Evolutionary conservation across 2,888 invertebrate species (phyloP), one percentile per base, ranked within the genome.

Genomic region (Melinaea menophilus): DNA sequence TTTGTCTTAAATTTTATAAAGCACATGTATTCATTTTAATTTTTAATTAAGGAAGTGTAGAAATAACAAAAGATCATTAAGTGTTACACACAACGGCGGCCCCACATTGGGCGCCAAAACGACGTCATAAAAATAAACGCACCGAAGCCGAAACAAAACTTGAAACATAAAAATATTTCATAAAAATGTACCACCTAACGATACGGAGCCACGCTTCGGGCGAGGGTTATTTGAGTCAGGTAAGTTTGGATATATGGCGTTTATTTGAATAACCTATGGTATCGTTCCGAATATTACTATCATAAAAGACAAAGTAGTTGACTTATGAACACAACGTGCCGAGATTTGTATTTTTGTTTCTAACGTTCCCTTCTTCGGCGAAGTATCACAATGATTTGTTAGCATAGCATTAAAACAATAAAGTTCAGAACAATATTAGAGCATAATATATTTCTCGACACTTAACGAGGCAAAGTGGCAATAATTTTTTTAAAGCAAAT

Each of bases 51-150:
- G 55, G 55, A 33, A 58, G 46, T 62, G 48, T 41, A 41, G 9
- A 59, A 56, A 59, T 48, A 63, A 58, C 47, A 62, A 59, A 61
- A 56, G 22, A 55, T 62, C 55, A 64, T 62, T 59, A 63, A 60
- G 62, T 60, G 51, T 60, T 60, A 60, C 55, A 46, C 56, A 58
- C 58, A 58, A 55, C 47, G 54, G 51, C 58, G 54, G 55, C 61
- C 61, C 65, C 65, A 61, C 64, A 63, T 63, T 63, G 69, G 66
- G 67, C 69, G 61, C 66, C 65, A 67, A 65, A 63, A 63, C 41
- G 61, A 55, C 63, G 58, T 55, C 67, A 54, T 67, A 59, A 67
- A 66, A 67, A 63, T 54, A 63, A 67, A 69, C 63, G 54, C 47
- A 60, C 59, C 63, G 58, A 54, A 67, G 63, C 56, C 55, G 46